These are phyloP conservation scores for Eilema depressum DNA, from an alignment of 2,888 invertebrate species.

Conservation along the genomic window DNA sequence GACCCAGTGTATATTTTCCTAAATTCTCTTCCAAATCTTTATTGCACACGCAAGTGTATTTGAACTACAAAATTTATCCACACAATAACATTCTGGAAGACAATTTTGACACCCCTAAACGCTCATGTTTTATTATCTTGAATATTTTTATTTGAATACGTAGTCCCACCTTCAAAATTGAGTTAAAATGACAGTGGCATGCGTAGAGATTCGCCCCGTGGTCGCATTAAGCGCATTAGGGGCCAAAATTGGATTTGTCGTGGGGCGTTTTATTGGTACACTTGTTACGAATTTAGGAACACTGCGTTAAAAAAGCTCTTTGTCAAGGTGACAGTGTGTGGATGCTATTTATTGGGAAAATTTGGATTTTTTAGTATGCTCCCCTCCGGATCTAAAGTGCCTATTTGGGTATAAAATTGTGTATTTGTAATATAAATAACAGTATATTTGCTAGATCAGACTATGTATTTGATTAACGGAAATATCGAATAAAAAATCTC, in stretches of 20 bases:
- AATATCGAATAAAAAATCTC: background rate
- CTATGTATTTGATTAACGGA: background rate
- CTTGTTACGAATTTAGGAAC: slow-evolving; percentile 82
- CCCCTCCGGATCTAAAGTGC: slow-evolving; percentile 15
- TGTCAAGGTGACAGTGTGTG: slow-evolving; percentile 57
- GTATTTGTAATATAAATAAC: background rate
- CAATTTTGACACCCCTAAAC: slow-evolving; percentile 80
- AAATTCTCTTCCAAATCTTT: slow-evolving; percentile 72
- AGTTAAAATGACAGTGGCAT: slow-evolving; percentile 87
- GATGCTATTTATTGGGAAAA: slow-evolving; percentile 43
- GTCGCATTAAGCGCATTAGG: slow-evolving; percentile 85
- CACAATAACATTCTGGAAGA: slow-evolving; percentile 68
- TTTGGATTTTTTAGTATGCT: slow-evolving; percentile 33
- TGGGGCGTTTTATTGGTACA: slow-evolving; percentile 84
- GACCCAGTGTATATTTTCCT: slow-evolving; percentile 56
- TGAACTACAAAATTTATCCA: slow-evolving; percentile 71
- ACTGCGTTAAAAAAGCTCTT: slow-evolving; percentile 73
- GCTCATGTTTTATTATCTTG: slow-evolving; percentile 78
- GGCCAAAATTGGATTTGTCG: slow-evolving; percentile 84
- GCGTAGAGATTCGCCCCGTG: slow-evolving; percentile 85
- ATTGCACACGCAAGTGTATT: slow-evolving; percentile 78
- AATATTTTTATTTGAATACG: slow-evolving; percentile 81
- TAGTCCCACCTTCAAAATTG: slow-evolving; percentile 78
- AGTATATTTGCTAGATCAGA: background rate
- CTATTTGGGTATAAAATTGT: slow-evolving; percentile 16